phyloP scores from a whole-genome alignment of 2,113 vertebrate genomes.

The Cebus imitator region DNA sequence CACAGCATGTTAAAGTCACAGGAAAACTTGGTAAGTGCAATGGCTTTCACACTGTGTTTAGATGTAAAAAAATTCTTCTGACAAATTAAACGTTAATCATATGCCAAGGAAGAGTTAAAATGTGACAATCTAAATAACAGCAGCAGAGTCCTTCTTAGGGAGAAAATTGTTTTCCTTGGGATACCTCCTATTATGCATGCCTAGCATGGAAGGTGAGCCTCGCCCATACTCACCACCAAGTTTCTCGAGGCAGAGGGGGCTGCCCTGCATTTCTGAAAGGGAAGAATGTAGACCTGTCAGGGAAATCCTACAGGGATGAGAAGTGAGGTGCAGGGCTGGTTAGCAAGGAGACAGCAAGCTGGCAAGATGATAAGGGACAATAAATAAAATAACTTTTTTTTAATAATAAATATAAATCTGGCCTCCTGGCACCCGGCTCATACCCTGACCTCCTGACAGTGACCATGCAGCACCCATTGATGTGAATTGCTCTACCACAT shows the following conservation, averaged over 20 bases:
- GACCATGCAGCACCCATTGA: rapidly evolving
- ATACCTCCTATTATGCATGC: neutral
- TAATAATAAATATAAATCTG: neutral
- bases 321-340: neutral
- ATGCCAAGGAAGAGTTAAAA: neutral
- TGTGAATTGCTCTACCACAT: neutral
- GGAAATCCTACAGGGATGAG: neutral
- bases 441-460: too few relatives aligned
- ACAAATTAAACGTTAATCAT: neutral
- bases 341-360: neutral
- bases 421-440: neutral
- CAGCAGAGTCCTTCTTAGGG: neutral
- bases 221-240: neutral
- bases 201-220: neutral
- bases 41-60: neutral
- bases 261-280: neutral
- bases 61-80: neutral
- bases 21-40: neutral
- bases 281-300: neutral
- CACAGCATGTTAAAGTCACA: too few relatives aligned
- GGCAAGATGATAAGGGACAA: neutral
- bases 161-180: neutral
- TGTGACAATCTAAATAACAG: neutral
- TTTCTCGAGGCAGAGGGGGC: neutral
- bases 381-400: too few relatives aligned